phyloP scores from a whole-genome alignment of 2,888 invertebrate genomes.

The Dorcus hopei region DNA sequence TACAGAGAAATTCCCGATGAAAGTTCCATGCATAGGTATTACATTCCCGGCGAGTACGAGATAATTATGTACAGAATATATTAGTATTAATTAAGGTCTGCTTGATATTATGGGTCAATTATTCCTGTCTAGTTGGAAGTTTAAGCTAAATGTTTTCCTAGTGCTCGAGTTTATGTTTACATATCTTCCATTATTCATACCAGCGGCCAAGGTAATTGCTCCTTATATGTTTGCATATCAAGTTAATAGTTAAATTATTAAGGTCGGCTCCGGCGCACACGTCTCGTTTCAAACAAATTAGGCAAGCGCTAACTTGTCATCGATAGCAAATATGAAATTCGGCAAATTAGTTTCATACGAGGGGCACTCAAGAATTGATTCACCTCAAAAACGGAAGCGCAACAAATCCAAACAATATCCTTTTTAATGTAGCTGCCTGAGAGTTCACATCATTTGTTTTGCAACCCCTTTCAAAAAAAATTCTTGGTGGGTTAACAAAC shows the following conservation, averaged over 20 bases:
- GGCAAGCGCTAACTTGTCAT: no score
- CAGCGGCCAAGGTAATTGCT: slow-evolving; percentile 17
- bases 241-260: slow-evolving; percentile 22
- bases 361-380: no score
- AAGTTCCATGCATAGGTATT: not conserved
- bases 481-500: no score
- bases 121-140: not conserved
- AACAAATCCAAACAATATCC: no score
- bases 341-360: no score
- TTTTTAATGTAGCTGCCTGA: no score
- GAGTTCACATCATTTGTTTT: no score
- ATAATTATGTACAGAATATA: slow-evolving; percentile 1
- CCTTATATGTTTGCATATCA: slow-evolving; percentile 21
- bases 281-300: no score
- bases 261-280: not conserved
- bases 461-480: no score
- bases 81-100: slow-evolving; percentile 1
- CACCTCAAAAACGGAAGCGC: no score
- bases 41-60: not conserved
- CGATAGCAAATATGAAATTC: no score
- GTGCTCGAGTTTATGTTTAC: slow-evolving; percentile 14
- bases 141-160: slow-evolving; percentile 17
- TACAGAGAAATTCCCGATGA: no score
- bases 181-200: slow-evolving; percentile 20
- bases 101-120: slow-evolving; percentile 2